These are phyloP conservation scores for Ailuropoda melanoleuca DNA, from an alignment of 2,113 vertebrate genomes.

Conservation along the genomic window DNA sequence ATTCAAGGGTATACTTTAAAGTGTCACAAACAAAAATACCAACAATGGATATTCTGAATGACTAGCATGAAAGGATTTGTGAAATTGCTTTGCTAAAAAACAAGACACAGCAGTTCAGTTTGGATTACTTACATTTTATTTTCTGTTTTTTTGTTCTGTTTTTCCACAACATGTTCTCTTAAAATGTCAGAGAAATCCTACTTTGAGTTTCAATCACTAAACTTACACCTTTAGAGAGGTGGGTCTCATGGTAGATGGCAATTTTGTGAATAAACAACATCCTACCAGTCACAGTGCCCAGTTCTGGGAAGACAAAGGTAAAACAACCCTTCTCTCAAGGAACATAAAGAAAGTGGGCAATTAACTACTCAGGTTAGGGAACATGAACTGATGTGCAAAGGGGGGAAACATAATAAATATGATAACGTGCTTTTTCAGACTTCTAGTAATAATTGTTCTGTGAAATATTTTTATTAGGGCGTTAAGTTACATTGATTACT, in stretches of 20 bases:
- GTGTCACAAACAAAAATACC: background rate
- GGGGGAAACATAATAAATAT: background rate
- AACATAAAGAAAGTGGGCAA: background rate
- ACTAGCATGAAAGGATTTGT: background rate
- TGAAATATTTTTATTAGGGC: background rate
- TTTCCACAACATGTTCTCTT: background rate
- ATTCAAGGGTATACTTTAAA: background rate
- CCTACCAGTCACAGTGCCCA: background rate
- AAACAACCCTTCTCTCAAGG: background rate
- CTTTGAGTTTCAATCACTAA: background rate
- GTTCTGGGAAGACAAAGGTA: background rate
- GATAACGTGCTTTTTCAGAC: background rate
- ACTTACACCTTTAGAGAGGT: background rate
- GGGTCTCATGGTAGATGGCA: background rate
- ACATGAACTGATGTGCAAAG: background rate
- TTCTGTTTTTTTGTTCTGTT: background rate
- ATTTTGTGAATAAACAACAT: background rate
- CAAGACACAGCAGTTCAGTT: background rate
- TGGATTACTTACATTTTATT: background rate
- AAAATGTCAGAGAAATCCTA: background rate
- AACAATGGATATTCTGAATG: background rate
- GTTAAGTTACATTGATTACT: background rate
- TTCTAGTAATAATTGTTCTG: background rate
- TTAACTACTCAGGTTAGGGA: too few species aligned
- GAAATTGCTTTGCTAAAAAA: background rate